Percentiles rank a stretch among this genome's conserved stretches.
phyloP scores from a whole-genome alignment of 2,888 invertebrate genomes.

The Monopis laevigella region DNA sequence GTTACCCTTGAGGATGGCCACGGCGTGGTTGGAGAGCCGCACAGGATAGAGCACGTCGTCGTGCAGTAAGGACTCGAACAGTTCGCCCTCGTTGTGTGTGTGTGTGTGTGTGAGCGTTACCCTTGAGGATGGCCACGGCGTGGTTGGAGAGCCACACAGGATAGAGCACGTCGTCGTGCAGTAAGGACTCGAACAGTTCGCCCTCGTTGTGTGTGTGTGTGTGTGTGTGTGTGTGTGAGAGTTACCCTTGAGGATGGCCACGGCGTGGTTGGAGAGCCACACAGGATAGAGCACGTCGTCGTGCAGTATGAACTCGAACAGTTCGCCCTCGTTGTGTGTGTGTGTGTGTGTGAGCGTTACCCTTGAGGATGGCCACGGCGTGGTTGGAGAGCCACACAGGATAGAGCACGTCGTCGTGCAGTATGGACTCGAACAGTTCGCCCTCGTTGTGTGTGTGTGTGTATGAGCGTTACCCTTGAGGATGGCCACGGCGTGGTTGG shows the following conservation, averaged over 20 bases:
- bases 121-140: constrained; percentile 90
- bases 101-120: too few species aligned
- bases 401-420: constrained; percentile 98
- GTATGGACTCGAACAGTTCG: constrained; percentile 97
- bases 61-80: constrained; percentile 97
- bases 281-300: constrained; percentile 99
- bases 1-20: constrained; percentile 83
- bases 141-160: constrained; percentile 96
- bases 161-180: constrained; percentile 98
- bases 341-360: too few species aligned
- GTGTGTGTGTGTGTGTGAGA: too few species aligned
- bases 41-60: constrained; percentile 99
- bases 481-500: constrained; percentile 89
- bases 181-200: constrained; percentile 97
- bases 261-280: constrained; percentile 92
- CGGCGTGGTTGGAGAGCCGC: constrained; percentile 92
- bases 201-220: constrained; percentile 99
- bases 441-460: constrained; percentile 99
- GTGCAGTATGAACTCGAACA: constrained; percentile 97
- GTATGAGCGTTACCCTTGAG: constrained; percentile 79
- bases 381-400: constrained; percentile 96
- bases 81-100: constrained; percentile 99
- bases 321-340: constrained; percentile 99
- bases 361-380: constrained; percentile 90
- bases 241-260: constrained; percentile 83